Evolutionary conservation across 2,113 vertebrate genomes (phyloP), one percentile per base, ranked within the genome.

Genomic region (Microtus montanus): DNA sequence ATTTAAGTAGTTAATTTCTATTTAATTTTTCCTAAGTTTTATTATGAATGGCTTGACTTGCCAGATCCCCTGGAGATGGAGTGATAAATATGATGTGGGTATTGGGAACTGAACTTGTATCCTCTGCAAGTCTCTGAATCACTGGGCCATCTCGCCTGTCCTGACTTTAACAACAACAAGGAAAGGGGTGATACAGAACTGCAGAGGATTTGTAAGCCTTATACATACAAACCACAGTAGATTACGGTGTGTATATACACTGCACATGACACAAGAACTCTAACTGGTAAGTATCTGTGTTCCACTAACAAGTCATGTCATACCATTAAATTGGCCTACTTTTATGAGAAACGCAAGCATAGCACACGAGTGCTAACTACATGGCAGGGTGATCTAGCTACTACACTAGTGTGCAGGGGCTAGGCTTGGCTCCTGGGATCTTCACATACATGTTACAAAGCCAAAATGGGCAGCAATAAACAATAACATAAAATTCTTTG

Each of bases 1-100:
- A 87, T 87, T 92, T 79, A 79, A 92, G 38, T 89, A 95, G 22
- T 82, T 80, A 63, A 71, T 28, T 84, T 61, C 26, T 87, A 19
- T 89, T 85, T 85, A 79, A 44, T 64, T 90, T 78, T 78, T 58
- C 63, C 44, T 82, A 82, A 41, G 82, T 87, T 91, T 87, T 77
- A 82, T 74, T 75, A 92, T 49, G 17, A 74, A 80, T 86, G 66
- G 44, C 33, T 89, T 84, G 78, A 58, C 14, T 85, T 82, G 35
- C 1, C 52, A 80, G 19, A 54, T 26, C 58, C 35, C 19, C 35
- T 80, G 35, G 33, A 58, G 49, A 22, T 38, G 11, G 35, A 78
- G 75, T 24, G 20, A 12, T 61, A 14, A 24, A 24, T 30, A 4
- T 19, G 6, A 63, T 38, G 80, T 84, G n/a, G 58, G 30, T 15